Conservation (phyloP, 1,140 invertebrate genomes). For the Drosophila kikkawai region DNA sequence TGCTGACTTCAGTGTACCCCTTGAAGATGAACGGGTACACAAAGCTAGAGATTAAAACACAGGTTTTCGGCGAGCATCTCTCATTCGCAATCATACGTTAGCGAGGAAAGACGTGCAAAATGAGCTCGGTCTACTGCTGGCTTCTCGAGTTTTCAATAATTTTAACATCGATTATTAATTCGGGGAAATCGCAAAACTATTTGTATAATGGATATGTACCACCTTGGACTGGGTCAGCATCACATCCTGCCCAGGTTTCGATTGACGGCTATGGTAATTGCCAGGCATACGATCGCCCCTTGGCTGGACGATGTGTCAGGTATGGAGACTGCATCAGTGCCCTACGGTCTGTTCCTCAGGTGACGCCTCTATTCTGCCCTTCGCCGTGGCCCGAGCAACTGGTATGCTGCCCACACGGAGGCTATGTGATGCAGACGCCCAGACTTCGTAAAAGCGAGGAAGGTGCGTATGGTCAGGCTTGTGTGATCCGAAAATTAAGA, state of each 20-base stretch:
- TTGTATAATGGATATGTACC: slow-evolving; percentile 1
- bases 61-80: slow-evolving; percentile 5
- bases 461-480: slow-evolving; percentile 13
- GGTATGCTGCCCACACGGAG: slow-evolving; percentile 61
- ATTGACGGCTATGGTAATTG: slow-evolving; percentile 50
- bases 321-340: slow-evolving; percentile 46
- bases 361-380: slow-evolving; percentile 34
- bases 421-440: slow-evolving; percentile 22
- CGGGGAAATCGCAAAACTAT: background rate
- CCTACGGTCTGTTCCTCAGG: slow-evolving; percentile 11
- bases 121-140: slow-evolving; percentile 3
- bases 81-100: slow-evolving; percentile 21
- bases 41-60: background rate
- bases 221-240: background rate
- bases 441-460: slow-evolving; percentile 28
- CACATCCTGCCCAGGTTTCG: slow-evolving; percentile 10
- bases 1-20: background rate
- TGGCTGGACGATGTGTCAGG: slow-evolving; percentile 45
- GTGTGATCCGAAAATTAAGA: background rate
- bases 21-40: background rate
- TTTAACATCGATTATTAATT: background rate
- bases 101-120: slow-evolving; percentile 20
- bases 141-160: slow-evolving; percentile 4
- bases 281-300: slow-evolving; percentile 41
- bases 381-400: slow-evolving; percentile 14